Evolutionary conservation across 2,888 invertebrate species (phyloP), one percentile per base, ranked within the genome.

Genomic region (Drosophila rellima): DNA sequence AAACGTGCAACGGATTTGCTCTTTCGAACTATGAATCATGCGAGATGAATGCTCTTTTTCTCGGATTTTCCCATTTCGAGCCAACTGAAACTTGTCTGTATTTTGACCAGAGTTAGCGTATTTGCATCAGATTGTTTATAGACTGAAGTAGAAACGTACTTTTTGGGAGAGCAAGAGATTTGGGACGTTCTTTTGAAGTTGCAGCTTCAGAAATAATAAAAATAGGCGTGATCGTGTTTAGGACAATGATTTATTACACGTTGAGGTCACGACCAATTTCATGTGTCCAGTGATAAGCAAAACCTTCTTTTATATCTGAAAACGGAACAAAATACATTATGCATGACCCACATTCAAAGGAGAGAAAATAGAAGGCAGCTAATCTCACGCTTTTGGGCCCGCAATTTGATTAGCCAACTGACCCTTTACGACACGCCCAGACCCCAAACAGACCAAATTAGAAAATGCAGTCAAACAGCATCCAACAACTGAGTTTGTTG

Each of bases 391-490:
- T 68, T 69, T 45, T 51, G 47, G 47, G 33, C 35, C 33, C 45
- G 47, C 47, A 82, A 80, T 65, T 70, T 71, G 76, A 87, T 81
- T 84, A 81, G 68, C 68, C 63, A 45, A 57, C 74, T 78, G 78
- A 74, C 78, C 74, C 74, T 74, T 59, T 39, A 33, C 39, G 44
- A 48, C 44, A 66, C 62, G 35, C 62, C 54, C 55, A 44, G 48
- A 47, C n/a, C 35, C 20, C 45, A 29, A 47, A 47, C 37, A 31
- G 20, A 15, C 40, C 42, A 45, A 39, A 47, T 23, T 11, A 20
- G 47, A 39, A 57, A 82, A 82, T 88, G 88, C 88, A 71, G 83
- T 88, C 87, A 80, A 67, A 64, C 82, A 76, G 88, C 88, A 70
- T 80, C 74, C 62, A 60, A 26, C 39, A 35, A 48, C 23, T 35